These are phyloP conservation scores for Polymixis lichenea DNA, from an alignment of 2,888 invertebrate species.

Conservation along the genomic window DNA sequence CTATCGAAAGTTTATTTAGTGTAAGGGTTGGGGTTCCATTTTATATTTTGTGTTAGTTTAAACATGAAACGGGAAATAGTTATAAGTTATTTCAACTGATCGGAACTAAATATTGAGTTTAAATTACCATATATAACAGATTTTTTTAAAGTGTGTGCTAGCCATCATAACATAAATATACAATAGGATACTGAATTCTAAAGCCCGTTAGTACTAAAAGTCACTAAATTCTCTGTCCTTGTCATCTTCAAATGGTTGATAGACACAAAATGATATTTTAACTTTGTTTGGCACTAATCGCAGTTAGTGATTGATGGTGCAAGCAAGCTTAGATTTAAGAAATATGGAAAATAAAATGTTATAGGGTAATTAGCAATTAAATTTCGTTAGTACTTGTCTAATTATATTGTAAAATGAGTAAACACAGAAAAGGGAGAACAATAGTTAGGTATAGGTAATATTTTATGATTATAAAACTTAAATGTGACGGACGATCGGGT, in stretches of 20 bases:
- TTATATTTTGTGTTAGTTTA: slow-evolving; percentile 28
- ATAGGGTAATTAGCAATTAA: no score
- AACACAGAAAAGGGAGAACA: no score
- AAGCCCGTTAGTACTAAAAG: background rate
- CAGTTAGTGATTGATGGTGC: background rate
- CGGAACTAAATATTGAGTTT: background rate
- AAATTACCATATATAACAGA: background rate
- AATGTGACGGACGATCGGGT: no score
- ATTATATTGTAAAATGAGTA: no score
- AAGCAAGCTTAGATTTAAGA: no score
- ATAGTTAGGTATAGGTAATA: no score
- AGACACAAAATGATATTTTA: background rate
- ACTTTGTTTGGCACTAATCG: background rate
- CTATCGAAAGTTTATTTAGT: slow-evolving; percentile 32
- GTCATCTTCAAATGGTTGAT: background rate
- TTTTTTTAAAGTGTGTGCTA: background rate
- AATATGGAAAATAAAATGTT: background rate
- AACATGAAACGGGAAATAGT: background rate
- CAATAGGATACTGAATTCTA: background rate
- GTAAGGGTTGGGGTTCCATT: slow-evolving; percentile 4
- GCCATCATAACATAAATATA: background rate
- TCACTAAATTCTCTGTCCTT: background rate
- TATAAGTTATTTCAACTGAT: slow-evolving; percentile 2
- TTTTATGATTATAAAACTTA: no score
- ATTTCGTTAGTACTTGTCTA: no score